These are phyloP conservation scores for Ptychodera flava DNA, from an alignment of 35 echinoderm and acorn worm genomes.

Conservation along the genomic window DNA sequence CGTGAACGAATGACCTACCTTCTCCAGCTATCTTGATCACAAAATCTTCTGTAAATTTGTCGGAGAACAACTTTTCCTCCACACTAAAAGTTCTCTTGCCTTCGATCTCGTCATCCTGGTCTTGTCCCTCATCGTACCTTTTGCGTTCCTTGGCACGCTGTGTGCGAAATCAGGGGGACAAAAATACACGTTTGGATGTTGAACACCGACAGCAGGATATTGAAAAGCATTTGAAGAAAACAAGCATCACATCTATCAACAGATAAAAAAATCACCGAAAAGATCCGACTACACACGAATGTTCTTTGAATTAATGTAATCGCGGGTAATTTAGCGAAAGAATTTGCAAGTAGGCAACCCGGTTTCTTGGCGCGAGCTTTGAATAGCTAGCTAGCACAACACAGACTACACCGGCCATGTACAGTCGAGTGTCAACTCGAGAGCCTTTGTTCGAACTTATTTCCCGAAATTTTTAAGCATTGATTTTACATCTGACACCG, in stretches of 20 bases:
- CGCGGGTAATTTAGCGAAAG: not conserved
- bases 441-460: not conserved
- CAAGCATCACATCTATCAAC: too few species aligned
- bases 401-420: not conserved
- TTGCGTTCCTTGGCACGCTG: conserved; percentile 81
- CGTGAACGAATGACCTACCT: conserved; percentile 28
- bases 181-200: too few species aligned
- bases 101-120: conserved; percentile 97
- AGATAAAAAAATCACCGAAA: too few species aligned
- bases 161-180: not conserved
- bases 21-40: conserved; percentile 75
- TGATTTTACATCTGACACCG: not conserved
- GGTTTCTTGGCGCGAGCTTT: not conserved
- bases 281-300: too few species aligned
- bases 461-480: not conserved
- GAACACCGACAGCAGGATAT: too few species aligned
- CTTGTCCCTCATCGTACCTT: conserved; percentile 91
- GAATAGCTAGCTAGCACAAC: not conserved
- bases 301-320: too few species aligned
- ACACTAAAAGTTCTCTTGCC: conserved; percentile 75
- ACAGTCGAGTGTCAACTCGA: not conserved
- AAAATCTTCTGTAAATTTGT: conserved; percentile 52
- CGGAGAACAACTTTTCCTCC: conserved; percentile 65
- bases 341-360: not conserved
- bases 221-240: too few species aligned